Conservation (phyloP, 2,113 vertebrate species). For the Colaptes auratus region DNA sequence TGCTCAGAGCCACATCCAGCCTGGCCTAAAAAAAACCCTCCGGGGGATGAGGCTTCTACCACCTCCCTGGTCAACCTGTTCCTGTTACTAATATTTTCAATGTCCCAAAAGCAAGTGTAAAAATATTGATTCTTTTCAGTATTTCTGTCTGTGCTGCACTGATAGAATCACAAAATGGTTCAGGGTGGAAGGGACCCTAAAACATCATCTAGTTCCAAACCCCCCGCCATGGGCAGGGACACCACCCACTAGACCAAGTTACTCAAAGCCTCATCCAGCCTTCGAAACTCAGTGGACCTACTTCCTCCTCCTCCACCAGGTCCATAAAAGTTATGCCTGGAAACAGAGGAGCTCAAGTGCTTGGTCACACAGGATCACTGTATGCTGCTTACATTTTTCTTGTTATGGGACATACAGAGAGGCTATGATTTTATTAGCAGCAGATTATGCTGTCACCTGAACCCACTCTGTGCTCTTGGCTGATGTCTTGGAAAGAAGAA, state of each 20-base stretch:
- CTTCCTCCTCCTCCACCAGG: not conserved
- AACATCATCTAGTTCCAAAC: no score
- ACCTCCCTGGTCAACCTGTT: no score
- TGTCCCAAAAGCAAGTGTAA: not conserved
- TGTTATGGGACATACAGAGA: not conserved
- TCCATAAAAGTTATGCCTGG: not conserved
- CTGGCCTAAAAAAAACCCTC: no score
- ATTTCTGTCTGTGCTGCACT: not conserved
- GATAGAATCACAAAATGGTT: no score
- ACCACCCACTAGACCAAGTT: no score
- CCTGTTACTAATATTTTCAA: not conserved
- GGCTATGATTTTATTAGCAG: not conserved
- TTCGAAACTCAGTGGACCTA: not conserved
- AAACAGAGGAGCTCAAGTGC: not conserved
- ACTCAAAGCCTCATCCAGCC: no score
- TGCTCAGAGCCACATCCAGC: no score
- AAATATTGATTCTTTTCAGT: not conserved
- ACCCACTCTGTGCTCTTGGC: not conserved
- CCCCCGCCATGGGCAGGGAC: no score
- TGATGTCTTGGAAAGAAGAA: not conserved
- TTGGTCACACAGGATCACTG: not conserved
- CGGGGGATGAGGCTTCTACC: no score
- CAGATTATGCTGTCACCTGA: not conserved
- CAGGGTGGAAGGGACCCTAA: no score
- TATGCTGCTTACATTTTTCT: constrained; percentile 67